Evolutionary conservation across 2,888 invertebrate genomes (phyloP), one percentile per base, ranked within the genome.

Genomic region (Aspidiotus destructor): DNA sequence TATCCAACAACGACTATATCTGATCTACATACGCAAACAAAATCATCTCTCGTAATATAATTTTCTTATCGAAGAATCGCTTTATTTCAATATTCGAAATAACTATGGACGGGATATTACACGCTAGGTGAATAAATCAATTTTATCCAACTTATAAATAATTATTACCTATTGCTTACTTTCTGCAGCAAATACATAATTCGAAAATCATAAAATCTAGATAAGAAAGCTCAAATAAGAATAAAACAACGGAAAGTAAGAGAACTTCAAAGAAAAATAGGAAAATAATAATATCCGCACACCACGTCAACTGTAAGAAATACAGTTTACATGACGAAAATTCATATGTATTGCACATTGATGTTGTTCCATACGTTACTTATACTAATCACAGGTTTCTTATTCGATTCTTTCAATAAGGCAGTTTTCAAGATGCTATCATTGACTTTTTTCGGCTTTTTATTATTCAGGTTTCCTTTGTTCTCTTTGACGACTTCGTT

Each of bases 1-100:
- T 93, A 92, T 78, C 92, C 97, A 0, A 92, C 96, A 8, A 61
- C 62, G 7, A 61, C 68, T 1, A 68, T 62, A 54, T 68, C 68
- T 13, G 68, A 68, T 62, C 54, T 68, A n/a, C 61, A 68, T 55
- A 61, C 68, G 6, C 68, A 68, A 68, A 68, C 68, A 1, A 68
- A 68, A 42, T 68, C 68, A 28, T 58, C 17, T 40, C 58, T 58
- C 11, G 58, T 58, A 40, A 58, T 58, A 10, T 58, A 13, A 58
- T 48, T n/a, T 28, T 28, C 28, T 28, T 28, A 28, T 28, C 28
- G 5, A 28, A 28, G 28, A 28, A 28, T 28, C 28, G 1, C 28
- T 28, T 28, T 28, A 28, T 28, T 28, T 28, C 28, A 28, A 5
- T 28, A 28, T 28, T 28, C 28, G 5, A 28, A 28, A 28, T 28